Evolutionary conservation across 64 coral and sea anemone genomes (phyloP).

Genomic region (Pocillopora verrucosa): DNA sequence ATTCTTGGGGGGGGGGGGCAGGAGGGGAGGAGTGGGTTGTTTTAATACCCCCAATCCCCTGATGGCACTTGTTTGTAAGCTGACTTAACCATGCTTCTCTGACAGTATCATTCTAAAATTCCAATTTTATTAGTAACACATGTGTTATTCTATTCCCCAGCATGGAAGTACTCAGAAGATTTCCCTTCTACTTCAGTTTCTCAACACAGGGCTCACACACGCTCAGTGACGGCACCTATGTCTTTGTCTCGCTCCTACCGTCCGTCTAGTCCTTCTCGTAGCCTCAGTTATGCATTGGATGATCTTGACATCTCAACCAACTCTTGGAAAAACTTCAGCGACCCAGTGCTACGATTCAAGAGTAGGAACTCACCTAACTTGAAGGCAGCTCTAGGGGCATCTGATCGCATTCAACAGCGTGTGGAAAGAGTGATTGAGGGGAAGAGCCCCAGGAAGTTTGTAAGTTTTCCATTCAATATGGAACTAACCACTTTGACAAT

Average conservation of each 20-base stretch:
- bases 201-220: slow-evolving; percentile 60
- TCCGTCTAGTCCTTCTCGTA: slow-evolving; percentile 79
- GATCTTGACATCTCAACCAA: slow-evolving; percentile 69
- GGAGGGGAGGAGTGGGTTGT: too few relatives aligned
- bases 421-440: slow-evolving; percentile 89
- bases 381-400: slow-evolving; percentile 87
- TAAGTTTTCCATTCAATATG: background rate
- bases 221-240: slow-evolving; percentile 82
- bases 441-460: slow-evolving; percentile 55
- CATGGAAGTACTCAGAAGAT: slow-evolving; percentile 98
- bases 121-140: too few relatives aligned
- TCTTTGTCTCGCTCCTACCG: slow-evolving; percentile 75
- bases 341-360: slow-evolving; percentile 83
- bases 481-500: too few relatives aligned
- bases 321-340: slow-evolving; percentile 76
- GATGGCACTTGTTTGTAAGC: too few relatives aligned
- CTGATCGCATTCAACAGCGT: slow-evolving; percentile 91
- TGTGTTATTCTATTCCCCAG: slow-evolving; percentile 22
- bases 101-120: too few relatives aligned
- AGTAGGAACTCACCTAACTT: slow-evolving; percentile 92
- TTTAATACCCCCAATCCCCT: too few relatives aligned
- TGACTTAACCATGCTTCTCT: too few relatives aligned
- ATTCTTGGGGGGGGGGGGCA: too few relatives aligned
- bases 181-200: slow-evolving; percentile 71
- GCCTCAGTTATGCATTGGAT: slow-evolving; percentile 83